phyloP scores from a whole-genome alignment of 2,797 vertebrate species.

The Danio aesculapii region DNA sequence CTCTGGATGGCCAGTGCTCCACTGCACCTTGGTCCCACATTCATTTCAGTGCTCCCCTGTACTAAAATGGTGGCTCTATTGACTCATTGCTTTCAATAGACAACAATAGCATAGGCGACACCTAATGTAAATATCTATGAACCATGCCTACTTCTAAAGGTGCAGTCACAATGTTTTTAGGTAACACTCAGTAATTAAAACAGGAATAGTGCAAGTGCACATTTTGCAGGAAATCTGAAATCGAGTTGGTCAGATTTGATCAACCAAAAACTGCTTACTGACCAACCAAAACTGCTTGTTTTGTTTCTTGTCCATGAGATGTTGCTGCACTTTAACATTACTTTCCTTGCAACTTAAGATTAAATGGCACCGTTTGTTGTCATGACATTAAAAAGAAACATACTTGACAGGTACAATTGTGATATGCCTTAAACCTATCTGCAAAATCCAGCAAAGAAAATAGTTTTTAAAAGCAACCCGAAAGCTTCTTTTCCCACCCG shows the following conservation, averaged over 20 bases:
- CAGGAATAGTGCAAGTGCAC: not conserved
- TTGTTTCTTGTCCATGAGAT: not conserved
- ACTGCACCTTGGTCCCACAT: too few species aligned
- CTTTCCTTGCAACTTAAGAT: not conserved
- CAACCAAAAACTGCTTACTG: too few species aligned
- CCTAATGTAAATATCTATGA: too few species aligned
- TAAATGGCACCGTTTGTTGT: not conserved
- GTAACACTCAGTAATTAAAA: too few species aligned
- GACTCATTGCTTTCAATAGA: too few species aligned
- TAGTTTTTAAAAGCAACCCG: constrained; percentile 22
- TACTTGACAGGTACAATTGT: not conserved
- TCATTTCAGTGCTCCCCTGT: too few species aligned
- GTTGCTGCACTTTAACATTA: not conserved
- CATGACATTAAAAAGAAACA: not conserved
- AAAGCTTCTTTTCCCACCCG: constrained; percentile 20
- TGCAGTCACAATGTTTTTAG: too few species aligned
- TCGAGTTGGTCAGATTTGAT: not conserved
- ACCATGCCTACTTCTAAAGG: too few species aligned
- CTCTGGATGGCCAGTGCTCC: too few species aligned
- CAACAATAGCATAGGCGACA: too few species aligned
- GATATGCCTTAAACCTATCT: not conserved
- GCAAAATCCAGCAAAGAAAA: not conserved
- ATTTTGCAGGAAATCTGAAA: not conserved
- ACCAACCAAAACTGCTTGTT: too few species aligned
- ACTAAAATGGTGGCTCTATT: too few species aligned